Evolutionary conservation across 2,113 vertebrate genomes (phyloP), one percentile per base, ranked within the genome.

Genomic region (Thermophis baileyi): DNA sequence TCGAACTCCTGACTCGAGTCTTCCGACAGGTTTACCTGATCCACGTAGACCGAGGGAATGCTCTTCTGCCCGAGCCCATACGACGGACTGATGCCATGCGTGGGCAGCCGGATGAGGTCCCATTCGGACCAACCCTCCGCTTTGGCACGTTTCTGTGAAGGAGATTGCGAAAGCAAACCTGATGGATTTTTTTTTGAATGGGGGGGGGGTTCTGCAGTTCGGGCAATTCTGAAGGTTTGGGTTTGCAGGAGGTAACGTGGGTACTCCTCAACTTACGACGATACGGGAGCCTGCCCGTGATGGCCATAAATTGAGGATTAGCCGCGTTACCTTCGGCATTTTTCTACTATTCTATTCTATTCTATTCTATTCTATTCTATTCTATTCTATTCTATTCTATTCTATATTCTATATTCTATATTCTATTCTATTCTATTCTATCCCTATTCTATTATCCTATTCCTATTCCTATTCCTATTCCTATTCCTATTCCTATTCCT

Each of bases 41-140:
- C 30, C 30, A 85, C 14, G 3, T 4, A 2, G n/a, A n/a, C 6
- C 0, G 20, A 51, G 3, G 49, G 35, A 0, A 22, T 3, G 18
- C 35, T 9, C 74, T 35, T 81, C 74, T 20, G 3, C 2, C 0
- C 35, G 1, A 8, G 35, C 18, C 0, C 16, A 12, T 3, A 5
- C 0, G 16, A 44, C 0, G 54, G 20, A 0, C 63, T 49, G 35
- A 12, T 0, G 16, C 46, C 87, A 1, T 22, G 27, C 3, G 10
- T 40, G 11, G 3, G 5, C 4, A 4, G 1, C 24, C 46, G 63
- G 6, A 1, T 8, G 20, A 35, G 8, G 1, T 9, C 7, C 11
- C 1, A 40, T 22, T 89, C 4, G 2, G 3, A 1, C 49, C 0
- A 1, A 20, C 2, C 0, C 5, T 74, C 11, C 11, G 0, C 12